Base-by-base conservation (phyloP, 2,797 vertebrate genomes). In the Mycteria americana region DNA sequence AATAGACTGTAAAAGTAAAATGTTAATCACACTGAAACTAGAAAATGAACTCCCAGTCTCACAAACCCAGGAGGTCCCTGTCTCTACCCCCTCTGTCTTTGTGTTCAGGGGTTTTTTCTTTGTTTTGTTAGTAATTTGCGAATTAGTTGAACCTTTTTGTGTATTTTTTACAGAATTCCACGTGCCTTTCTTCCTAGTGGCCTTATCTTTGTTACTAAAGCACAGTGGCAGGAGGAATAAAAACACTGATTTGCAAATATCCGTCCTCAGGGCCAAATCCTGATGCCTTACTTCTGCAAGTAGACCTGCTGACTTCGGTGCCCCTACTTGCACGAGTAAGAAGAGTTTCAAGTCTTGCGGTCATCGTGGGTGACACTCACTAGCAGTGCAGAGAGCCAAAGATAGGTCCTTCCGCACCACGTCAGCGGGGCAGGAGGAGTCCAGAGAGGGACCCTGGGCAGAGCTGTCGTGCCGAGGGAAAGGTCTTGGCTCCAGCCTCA, bases 171-270 rank as follows among this genome's bases (percentile, higher is more conserved):
- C 96, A 68, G 89, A 97, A 97, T 97, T 98, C 97, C 97, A 97
- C 3, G 98, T 98, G 98, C 98, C 98, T 98, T 98, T 98, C 97
- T 98, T 98, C 98, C 97, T 97, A 97, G 98, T 98, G 98, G 98
- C 98, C 98, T 98, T 98, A 98, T 95, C 98, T 94, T 95, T 97
- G 93, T 97, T 96, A 97, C 79, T 95, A 79, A 97, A 97, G 97
- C 97, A 96, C 96, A 97, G 95, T 81, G 89, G 88, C 87, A 92
- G 78, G 92, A 95, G 89, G 93, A 96, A 95, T 88, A 67, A 76
- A 90, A 94, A 94, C 81, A 96, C 67, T 95, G 85, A 93, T 85
- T 91, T 95, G 93, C 90, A 92, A 87, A 72, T 96, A 93, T 95
- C 93, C 84, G 92, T 94, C 92, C 94, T 96, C 95, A 96, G 94